Percentiles rank a stretch among this genome's conserved stretches.
These are phyloP conservation scores for Euwallacea similis DNA, from an alignment of 1,140 invertebrate species.

Conservation along the genomic window DNA sequence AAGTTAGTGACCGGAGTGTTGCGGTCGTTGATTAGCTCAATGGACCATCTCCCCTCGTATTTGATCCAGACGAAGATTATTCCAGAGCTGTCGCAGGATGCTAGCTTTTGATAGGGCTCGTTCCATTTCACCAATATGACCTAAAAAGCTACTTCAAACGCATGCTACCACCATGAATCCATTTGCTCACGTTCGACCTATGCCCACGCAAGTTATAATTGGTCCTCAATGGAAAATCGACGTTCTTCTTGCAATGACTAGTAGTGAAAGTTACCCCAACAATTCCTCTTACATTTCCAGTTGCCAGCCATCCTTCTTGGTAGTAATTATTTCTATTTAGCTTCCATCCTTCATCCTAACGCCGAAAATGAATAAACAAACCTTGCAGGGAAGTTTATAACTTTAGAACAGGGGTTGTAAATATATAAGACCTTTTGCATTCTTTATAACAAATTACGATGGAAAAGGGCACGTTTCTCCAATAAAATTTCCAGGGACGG, in stretches of 20 bases:
- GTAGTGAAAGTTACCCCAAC: conserved; percentile 96
- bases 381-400: too few species aligned
- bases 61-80: conserved; percentile 99
- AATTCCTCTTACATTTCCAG: conserved; percentile 90
- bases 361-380: too few species aligned
- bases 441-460: too few species aligned
- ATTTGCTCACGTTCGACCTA: conserved; percentile 79
- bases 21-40: conserved; percentile 97
- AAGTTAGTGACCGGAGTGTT: conserved; percentile 96
- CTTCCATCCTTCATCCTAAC: conserved; percentile 88
- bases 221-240: conserved; percentile 83
- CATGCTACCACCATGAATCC: not conserved
- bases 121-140: conserved; percentile 98
- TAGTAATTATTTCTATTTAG: conserved; percentile 94
- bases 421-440: too few species aligned
- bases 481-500: too few species aligned
- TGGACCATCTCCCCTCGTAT: conserved; percentile 98
- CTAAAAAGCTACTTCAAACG: conserved; percentile 56
- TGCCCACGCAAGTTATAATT: conserved; percentile 98
- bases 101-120: conserved; percentile 96
- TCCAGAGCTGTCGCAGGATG: conserved; percentile 95
- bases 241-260: conserved; percentile 80
- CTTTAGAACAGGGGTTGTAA: too few species aligned
- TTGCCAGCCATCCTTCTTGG: conserved; percentile 97
- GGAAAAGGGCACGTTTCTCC: too few species aligned